These are phyloP conservation scores for Lethrus apterus DNA, from an alignment of 1,140 invertebrate genomes.

Conservation along the genomic window DNA sequence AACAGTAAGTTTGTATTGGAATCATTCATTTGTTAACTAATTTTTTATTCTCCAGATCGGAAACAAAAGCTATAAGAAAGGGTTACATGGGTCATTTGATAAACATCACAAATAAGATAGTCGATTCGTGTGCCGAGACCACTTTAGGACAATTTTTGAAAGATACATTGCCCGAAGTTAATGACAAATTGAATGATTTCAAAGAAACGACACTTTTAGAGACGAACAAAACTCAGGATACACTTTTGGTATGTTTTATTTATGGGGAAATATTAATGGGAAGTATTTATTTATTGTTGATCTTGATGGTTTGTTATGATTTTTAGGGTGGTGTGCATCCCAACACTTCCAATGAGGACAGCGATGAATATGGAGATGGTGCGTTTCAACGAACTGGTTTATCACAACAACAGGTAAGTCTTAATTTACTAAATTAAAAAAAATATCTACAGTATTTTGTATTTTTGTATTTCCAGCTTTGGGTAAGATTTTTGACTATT, in stretches of 20 bases:
- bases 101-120: constrained; percentile 52
- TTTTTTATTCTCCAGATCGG: constrained; percentile 21
- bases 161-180: constrained; percentile 49
- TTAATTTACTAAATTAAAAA: not conserved
- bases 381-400: constrained; percentile 22
- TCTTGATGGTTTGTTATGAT: constrained; percentile 13
- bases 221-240: constrained; percentile 55
- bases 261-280: too few relatives aligned
- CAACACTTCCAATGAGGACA: constrained; percentile 27
- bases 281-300: constrained; percentile 6
- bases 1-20: constrained; percentile 41
- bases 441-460: too few relatives aligned
- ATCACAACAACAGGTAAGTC: constrained; percentile 28
- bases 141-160: constrained; percentile 45
- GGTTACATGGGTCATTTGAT: constrained; percentile 51
- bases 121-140: constrained; percentile 42
- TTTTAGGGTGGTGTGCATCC: constrained; percentile 40
- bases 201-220: constrained; percentile 48
- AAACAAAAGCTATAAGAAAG: constrained; percentile 35
- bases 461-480: too few relatives aligned
- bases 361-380: constrained; percentile 32
- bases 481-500: not conserved
- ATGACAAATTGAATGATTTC: constrained; percentile 54
- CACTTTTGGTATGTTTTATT: constrained; percentile 43
- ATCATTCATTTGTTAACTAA: constrained; percentile 14